These are phyloP conservation scores for Semibalanus balanoides DNA, from an alignment of 1,140 invertebrate genomes.

Conservation along the genomic window DNA sequence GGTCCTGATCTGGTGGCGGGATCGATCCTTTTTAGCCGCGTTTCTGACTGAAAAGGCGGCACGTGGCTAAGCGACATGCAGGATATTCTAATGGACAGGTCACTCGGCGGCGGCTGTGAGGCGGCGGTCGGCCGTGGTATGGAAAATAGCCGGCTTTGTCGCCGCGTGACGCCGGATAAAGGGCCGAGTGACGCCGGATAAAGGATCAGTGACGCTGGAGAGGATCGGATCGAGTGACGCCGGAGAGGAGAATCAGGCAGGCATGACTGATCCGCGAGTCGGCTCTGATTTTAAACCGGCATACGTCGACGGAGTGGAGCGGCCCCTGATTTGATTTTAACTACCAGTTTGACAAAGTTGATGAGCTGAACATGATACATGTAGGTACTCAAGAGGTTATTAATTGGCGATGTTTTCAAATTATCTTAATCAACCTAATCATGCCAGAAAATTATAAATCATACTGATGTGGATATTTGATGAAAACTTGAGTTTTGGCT, in stretches of 20 bases:
- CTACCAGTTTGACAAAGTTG: no score
- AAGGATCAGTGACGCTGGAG: not conserved
- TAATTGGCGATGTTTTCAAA: no score
- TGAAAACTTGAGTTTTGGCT: no score
- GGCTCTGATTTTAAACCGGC: no score
- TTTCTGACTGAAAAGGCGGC: not conserved
- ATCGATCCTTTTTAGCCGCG: not conserved
- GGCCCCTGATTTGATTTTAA: no score
- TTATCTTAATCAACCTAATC: no score
- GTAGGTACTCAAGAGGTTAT: no score
- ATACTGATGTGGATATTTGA: no score
- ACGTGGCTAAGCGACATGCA: not conserved
- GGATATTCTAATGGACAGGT: not conserved
- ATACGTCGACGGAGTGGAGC: no score
- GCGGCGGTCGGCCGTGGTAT: not conserved
- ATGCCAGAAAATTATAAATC: no score
- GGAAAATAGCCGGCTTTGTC: not conserved
- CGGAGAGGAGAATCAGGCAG: not conserved
- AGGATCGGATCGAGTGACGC: not conserved
- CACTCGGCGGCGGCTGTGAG: not conserved
- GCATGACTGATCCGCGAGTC: not conserved
- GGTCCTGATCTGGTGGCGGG: no score
- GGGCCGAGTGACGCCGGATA: not conserved
- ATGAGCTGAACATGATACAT: no score
- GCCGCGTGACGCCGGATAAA: not conserved